Base-by-base conservation (phyloP, 1,140 invertebrate species). In the Theocolax elegans region DNA sequence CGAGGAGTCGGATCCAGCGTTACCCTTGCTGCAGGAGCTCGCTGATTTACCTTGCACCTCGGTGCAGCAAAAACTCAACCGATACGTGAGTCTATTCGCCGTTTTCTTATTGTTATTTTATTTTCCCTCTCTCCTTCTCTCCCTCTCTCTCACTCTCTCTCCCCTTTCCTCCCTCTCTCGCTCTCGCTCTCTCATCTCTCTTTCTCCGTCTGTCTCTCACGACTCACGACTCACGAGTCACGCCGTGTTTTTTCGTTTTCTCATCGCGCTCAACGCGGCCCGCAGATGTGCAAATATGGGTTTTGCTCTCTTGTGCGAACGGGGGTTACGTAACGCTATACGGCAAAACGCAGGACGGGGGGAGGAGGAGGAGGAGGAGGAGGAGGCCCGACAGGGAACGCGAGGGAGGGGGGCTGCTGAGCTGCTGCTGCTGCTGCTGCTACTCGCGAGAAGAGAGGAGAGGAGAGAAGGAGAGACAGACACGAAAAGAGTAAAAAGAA, bases 41-140 rank as follows among this genome's bases (percentile, higher is more conserved):
- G 74, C 74, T 23, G 78, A 78, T 54, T 60, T 82, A 31, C 77
- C 80, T 7, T 80, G 77, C 64, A 78, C 73, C 21, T 67, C 78
- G 38, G 70, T 81, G 7, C 80, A 82, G 58, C 76, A 74, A 46
- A 78, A 77, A 31, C 72, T 82, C 44, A 82, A 82, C 53, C 76
- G 62, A 78, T 80, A 81, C 42, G 80, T 82, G 64, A 72, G 78
- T 75, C n/a, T 12, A 27, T 27, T 27, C 29, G 1, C 23, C 66
- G n/a, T n/a, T n/a, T n/a, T n/a, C n/a, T n/a, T n/a, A n/a, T n/a
- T n/a, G n/a, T n/a, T n/a, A n/a, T n/a, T n/a, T n/a, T n/a, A n/a
- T n/a, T n/a, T n/a, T n/a, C n/a, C n/a, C 29, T 23, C 31, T 17
- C 44, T 58, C 17, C 13, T 71, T 53, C 53, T 29, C 27, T 44